Percentiles rank a stretch among this genome's conserved stretches.
Conservation (phyloP, 2,888 invertebrate genomes). For the Tholera decimalis region DNA sequence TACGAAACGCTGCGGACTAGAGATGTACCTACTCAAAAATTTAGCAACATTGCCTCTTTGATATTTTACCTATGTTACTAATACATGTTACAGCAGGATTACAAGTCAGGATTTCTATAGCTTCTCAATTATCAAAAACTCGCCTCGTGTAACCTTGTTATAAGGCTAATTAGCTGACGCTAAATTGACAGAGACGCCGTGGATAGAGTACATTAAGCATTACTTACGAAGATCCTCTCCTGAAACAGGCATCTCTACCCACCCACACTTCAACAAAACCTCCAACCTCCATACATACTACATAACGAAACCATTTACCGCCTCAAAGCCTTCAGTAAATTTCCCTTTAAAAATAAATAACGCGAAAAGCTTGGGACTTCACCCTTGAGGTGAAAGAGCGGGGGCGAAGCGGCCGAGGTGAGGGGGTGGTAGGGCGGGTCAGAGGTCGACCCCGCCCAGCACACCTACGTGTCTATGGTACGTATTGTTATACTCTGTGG, state of each 20-base stretch:
- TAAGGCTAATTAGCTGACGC: no score
- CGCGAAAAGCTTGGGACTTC: slow-evolving; percentile 68
- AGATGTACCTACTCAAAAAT: no score
- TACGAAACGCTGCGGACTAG: no score
- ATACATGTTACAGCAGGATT: no score
- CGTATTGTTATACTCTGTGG: slow-evolving; percentile 33
- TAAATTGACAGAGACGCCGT: no score
- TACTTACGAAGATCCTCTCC: background rate
- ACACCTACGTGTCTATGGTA: slow-evolving; percentile 68
- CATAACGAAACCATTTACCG: slow-evolving; percentile 43
- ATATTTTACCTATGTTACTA: no score
- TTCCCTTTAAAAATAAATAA: slow-evolving; percentile 66
- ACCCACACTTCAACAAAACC: background rate
- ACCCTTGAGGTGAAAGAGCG: slow-evolving; percentile 78
- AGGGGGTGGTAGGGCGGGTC: slow-evolving; percentile 81
- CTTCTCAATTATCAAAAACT: no score
- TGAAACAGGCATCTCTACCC: background rate
- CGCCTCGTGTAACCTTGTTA: no score
- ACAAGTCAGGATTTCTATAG: no score
- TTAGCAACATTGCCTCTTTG: no score
- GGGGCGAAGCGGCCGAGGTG: slow-evolving; percentile 76
- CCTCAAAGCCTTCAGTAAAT: slow-evolving; percentile 44
- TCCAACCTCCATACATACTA: slow-evolving; percentile 9
- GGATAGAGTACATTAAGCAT: background rate
- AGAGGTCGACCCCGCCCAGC: slow-evolving; percentile 83